Percentiles rank a stretch among this genome's conserved stretches.
Conservation (phyloP, 2,888 invertebrate genomes). For the Elmis aenea region DNA sequence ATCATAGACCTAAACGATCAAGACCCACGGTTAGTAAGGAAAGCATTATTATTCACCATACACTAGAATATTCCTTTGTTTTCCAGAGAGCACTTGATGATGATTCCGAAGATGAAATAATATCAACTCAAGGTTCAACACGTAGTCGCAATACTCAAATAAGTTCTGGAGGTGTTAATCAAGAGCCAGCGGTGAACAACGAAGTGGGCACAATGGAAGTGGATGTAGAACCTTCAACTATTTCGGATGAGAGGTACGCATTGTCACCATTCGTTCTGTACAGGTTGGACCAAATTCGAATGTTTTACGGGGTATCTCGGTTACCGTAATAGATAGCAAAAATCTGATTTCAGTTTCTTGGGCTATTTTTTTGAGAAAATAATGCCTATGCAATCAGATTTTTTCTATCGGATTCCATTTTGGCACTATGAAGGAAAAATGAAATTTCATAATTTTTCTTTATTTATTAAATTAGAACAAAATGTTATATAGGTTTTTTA, state of each 20-base stretch:
- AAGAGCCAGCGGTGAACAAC: neutral
- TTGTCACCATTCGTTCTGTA: neutral
- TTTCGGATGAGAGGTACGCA: constrained; percentile 21
- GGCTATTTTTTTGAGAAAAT: too few species aligned
- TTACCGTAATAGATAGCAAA: too few species aligned
- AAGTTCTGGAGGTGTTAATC: neutral
- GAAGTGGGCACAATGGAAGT: constrained; percentile 26
- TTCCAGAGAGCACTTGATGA: constrained; percentile 2
- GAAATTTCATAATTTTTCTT: too few species aligned
- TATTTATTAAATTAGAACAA: too few species aligned
- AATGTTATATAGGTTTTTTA: too few species aligned
- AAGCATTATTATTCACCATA: neutral
- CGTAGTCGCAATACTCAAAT: constrained; percentile 2
- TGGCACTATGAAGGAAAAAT: too few species aligned
- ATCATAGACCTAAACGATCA: constrained; percentile 43
- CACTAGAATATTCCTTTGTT: neutral
- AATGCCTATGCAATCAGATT: too few species aligned
- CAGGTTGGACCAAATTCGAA: too few species aligned
- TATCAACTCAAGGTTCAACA: constrained; percentile 7
- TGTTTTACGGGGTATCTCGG: too few species aligned
- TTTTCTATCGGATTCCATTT: too few species aligned
- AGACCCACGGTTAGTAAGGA: constrained; percentile 43
- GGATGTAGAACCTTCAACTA: constrained; percentile 24
- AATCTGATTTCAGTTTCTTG: too few species aligned
- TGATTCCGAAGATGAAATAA: constrained; percentile 1